These are phyloP conservation scores for Trachurus trachurus DNA, from an alignment of 2,797 vertebrate genomes.

Conservation along the genomic window DNA sequence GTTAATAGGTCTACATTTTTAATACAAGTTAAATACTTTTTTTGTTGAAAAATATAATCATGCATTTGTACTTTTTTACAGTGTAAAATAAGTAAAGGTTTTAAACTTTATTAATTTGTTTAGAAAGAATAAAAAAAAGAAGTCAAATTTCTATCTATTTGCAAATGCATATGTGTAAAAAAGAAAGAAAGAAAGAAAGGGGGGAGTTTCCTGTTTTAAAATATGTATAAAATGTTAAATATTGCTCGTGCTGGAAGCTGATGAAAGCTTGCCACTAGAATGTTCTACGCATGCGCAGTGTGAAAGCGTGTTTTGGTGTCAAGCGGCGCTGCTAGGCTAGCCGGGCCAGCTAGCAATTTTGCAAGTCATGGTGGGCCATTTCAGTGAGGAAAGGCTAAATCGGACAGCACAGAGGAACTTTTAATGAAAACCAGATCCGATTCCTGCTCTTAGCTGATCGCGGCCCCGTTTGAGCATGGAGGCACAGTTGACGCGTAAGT, in stretches of 20 bases:
- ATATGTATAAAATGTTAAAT: slow-evolving; percentile 3
- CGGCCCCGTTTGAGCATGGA: slow-evolving; percentile 57
- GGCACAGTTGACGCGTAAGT: slow-evolving; percentile 78
- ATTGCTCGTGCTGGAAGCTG: slow-evolving; percentile 51
- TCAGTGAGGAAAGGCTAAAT: slow-evolving; percentile 76
- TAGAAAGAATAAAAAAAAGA: neutral
- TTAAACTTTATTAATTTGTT: neutral
- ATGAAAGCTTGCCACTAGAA: slow-evolving; percentile 85
- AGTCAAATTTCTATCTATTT: neutral
- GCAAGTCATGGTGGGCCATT: slow-evolving; percentile 92
- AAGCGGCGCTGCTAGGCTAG: slow-evolving; percentile 81
- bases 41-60: too few relatives aligned
- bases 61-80: neutral
- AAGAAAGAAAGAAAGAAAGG: too few relatives aligned
- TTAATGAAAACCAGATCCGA: slow-evolving; percentile 48
- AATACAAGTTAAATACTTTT: too few relatives aligned
- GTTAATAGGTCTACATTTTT: too few relatives aligned
- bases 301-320: slow-evolving; percentile 84
- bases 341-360: slow-evolving; percentile 86
- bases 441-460: slow-evolving; percentile 27
- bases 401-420: slow-evolving; percentile 56
- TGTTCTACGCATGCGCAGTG: slow-evolving; percentile 89
- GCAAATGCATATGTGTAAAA: accelerated
- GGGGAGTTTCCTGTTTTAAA: neutral
- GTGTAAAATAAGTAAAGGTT: neutral